Evolutionary conservation across 2,113 vertebrate species (phyloP).

Genomic region (Pollimyrus isidori): DNA sequence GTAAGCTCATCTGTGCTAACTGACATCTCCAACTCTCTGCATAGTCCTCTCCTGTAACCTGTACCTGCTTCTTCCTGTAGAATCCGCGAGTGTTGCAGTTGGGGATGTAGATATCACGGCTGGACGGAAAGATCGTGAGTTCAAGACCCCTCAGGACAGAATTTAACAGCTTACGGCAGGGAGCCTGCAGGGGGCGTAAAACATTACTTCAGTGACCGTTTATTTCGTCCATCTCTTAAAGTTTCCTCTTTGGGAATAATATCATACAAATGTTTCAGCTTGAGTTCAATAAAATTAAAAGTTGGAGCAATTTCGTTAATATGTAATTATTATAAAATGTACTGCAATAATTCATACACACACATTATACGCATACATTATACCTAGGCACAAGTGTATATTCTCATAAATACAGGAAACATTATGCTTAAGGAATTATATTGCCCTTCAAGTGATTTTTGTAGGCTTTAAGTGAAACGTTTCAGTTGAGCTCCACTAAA

Average conservation of each 20-base stretch:
- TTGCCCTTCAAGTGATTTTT: not conserved
- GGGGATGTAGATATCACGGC: conserved; percentile 72
- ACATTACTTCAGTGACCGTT: not conserved
- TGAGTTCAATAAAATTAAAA: not conserved
- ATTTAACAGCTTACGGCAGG: conserved; percentile 67
- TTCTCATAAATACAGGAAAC: not conserved
- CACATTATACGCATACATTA: not conserved
- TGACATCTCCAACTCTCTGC: not conserved
- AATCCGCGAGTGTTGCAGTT: conserved; percentile 74
- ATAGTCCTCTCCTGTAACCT: not conserved
- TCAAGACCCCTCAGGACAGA: conserved; percentile 62
- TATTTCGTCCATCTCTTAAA: not conserved
- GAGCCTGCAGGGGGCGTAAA: conserved; percentile 49
- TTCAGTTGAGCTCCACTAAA: not conserved
- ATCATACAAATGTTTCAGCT: not conserved
- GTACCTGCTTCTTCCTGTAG: conserved; percentile 76
- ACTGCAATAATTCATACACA: not conserved
- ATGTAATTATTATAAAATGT: not conserved
- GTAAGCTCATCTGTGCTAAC: not conserved
- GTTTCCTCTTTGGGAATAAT: not conserved
- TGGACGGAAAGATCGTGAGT: conserved; percentile 62
- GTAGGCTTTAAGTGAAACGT: not conserved
- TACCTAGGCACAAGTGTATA: not conserved
- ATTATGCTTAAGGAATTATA: not conserved
- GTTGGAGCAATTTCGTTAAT: not conserved